Evolutionary conservation across 1,140 invertebrate genomes (phyloP).

Genomic region (Ceratina calcarata): DNA sequence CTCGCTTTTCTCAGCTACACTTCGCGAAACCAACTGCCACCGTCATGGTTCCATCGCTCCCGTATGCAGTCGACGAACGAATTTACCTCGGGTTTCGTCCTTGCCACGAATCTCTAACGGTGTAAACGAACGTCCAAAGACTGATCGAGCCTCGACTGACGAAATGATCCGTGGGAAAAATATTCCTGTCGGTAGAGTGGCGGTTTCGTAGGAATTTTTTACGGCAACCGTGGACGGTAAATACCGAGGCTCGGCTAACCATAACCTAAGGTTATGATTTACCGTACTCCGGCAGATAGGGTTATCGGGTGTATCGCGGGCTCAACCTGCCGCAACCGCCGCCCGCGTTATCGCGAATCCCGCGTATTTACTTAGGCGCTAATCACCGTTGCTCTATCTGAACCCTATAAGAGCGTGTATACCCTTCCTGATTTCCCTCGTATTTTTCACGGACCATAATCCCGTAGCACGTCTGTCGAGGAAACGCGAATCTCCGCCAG

Average conservation of each 20-base stretch:
- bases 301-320: conserved; percentile 66
- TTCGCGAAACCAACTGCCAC: not conserved
- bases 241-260: conserved; percentile 59
- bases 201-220: too few species aligned
- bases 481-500: not conserved
- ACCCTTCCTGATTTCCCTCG: conserved; percentile 13
- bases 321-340: conserved; percentile 57
- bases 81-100: too few species aligned
- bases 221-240: too few species aligned
- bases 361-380: conserved; percentile 71
- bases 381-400: conserved; percentile 67
- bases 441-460: conserved; percentile 14
- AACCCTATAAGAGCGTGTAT: conserved; percentile 1
- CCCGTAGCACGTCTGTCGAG: not conserved
- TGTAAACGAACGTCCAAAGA: too few species aligned
- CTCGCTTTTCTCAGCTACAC: conserved; percentile 17
- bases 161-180: too few species aligned
- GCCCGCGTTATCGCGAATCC: conserved; percentile 64
- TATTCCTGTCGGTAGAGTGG: too few species aligned
- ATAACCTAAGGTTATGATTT: conserved; percentile 56
- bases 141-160: too few species aligned
- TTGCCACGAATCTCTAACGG: too few species aligned
- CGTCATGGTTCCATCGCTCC: not conserved
- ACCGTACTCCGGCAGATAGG: conserved; percentile 52
- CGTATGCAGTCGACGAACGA: too few species aligned